Evolutionary conservation across 2,113 vertebrate species (phyloP).

Genomic region (Neogale vison): DNA sequence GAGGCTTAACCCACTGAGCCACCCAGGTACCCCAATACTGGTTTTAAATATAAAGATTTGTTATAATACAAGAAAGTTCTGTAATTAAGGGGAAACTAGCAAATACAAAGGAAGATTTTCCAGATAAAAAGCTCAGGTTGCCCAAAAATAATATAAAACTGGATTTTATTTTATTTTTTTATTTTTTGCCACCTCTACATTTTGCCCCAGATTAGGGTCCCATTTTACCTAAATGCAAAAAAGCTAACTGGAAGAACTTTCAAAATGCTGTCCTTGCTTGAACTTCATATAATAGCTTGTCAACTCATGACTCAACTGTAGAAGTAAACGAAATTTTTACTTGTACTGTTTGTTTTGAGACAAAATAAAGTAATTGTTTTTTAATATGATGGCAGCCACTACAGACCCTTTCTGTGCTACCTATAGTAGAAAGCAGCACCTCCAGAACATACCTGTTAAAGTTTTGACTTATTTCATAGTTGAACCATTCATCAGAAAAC

Average conservation of each 20-base stretch:
- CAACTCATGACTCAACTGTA: neutral
- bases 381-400: neutral
- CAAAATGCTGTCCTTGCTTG: neutral
- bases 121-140: neutral
- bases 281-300: neutral
- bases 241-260: neutral
- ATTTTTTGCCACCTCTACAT: neutral
- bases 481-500: constrained; percentile 1
- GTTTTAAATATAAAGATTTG: neutral
- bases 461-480: neutral
- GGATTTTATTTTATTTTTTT: neutral
- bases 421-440: neutral
- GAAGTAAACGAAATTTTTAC: neutral
- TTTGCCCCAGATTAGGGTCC: neutral
- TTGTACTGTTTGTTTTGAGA: neutral
- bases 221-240: neutral
- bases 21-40: neutral
- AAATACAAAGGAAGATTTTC: neutral
- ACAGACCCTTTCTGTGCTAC: neutral
- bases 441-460: neutral
- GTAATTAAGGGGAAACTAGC: neutral
- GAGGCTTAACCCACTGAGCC: too few species aligned
- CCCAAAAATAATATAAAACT: neutral
- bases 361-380: neutral
- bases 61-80: neutral